Percentiles rank a stretch among this genome's conserved stretches.
Evolutionary conservation across 2,113 vertebrate species (phyloP).

Genomic region (Chamaea fasciata): DNA sequence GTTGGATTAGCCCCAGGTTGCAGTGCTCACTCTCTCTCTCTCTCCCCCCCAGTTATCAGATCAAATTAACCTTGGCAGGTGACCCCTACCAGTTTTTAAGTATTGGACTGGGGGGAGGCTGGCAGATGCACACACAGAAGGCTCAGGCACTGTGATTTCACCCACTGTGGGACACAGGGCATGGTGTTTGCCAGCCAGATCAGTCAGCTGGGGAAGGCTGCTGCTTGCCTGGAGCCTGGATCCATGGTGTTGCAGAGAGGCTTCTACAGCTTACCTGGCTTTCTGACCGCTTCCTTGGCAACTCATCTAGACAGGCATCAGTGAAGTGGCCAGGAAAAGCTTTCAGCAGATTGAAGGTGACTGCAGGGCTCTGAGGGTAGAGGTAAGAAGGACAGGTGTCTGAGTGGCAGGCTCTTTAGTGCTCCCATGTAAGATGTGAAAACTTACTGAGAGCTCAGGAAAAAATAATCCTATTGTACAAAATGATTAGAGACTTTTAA

Average conservation of each 20-base stretch:
- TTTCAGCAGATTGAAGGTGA: not conserved
- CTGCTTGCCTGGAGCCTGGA: not conserved
- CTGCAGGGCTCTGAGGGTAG: not conserved
- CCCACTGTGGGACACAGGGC: not conserved
- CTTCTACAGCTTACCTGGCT: not conserved
- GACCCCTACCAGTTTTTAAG: not conserved
- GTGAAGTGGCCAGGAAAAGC: not conserved
- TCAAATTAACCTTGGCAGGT: slow-evolving; percentile 51
- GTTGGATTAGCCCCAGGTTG: slow-evolving; percentile 24
- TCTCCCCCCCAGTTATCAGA: not conserved
- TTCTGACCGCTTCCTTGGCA: not conserved
- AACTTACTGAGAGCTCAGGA: not conserved
- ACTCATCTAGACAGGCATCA: not conserved
- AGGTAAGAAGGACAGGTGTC: not conserved
- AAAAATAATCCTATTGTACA: not conserved
- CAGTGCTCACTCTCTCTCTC: not conserved
- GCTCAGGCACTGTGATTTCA: not conserved
- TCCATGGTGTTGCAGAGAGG: not conserved
- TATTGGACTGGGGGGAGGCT: not conserved
- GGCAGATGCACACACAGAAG: slow-evolving; percentile 22
- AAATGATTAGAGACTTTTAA: not conserved
- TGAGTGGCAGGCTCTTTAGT: not conserved
- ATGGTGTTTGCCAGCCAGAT: not conserved
- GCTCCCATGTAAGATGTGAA: not conserved
- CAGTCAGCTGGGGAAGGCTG: not conserved